Evolutionary conservation across 2,888 invertebrate genomes (phyloP).

Genomic region (Acanthopleura granulata): DNA sequence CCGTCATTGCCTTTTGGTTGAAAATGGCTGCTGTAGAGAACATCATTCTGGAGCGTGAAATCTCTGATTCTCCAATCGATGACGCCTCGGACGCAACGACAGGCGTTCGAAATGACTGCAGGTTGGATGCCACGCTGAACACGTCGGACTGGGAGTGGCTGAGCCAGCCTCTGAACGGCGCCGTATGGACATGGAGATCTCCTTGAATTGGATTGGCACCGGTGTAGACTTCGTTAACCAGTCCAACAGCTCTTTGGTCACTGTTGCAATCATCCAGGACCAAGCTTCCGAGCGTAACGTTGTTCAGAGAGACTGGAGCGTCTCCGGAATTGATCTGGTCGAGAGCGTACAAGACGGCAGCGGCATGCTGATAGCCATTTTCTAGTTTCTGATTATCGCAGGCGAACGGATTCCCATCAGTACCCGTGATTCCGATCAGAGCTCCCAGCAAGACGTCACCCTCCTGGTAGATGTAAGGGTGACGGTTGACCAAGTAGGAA

Average conservation of each 20-base stretch:
- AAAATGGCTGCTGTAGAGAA: not conserved
- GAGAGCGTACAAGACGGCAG: slow-evolving; percentile 52
- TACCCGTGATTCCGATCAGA: slow-evolving; percentile 46
- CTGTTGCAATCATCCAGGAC: slow-evolving; percentile 58
- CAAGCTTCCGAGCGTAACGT: slow-evolving; percentile 51
- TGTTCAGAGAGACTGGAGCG: slow-evolving; percentile 49
- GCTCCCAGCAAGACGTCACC: slow-evolving; percentile 55
- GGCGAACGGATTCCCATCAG: slow-evolving; percentile 40
- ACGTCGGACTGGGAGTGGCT: slow-evolving; percentile 45
- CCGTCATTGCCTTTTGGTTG: not conserved
- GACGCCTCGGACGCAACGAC: not conserved
- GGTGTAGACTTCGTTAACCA: slow-evolving; percentile 53
- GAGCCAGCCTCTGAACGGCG: slow-evolving; percentile 49
- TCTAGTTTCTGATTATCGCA: slow-evolving; percentile 44
- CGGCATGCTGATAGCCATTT: slow-evolving; percentile 51
- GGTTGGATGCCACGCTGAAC: slow-evolving; percentile 33
- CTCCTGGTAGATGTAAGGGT: slow-evolving; percentile 35
- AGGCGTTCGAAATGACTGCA: not conserved
- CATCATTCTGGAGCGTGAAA: not conserved
- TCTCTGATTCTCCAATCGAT: not conserved
- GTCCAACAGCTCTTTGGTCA: slow-evolving; percentile 41
- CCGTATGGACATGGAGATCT: slow-evolving; percentile 13
- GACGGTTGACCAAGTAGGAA: slow-evolving; percentile 44
- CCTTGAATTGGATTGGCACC: slow-evolving; percentile 32
- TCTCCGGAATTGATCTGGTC: slow-evolving; percentile 42